Conservation (phyloP, 1,140 invertebrate genomes). For the Ostrea denselamellosa region DNA sequence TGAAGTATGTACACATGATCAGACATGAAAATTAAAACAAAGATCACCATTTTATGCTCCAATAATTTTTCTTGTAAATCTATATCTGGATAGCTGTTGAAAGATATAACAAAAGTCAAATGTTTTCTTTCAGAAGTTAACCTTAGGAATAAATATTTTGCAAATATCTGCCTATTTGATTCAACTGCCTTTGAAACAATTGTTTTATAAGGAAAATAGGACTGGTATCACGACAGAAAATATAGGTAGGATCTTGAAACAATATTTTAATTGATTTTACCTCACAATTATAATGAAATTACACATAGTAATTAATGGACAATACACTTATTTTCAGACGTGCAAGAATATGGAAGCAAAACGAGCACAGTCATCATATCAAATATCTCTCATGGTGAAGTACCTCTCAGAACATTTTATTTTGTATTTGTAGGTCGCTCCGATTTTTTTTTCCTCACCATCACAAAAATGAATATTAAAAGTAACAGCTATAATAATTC, state of each 20-base stretch:
- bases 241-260: not conserved
- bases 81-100: not conserved
- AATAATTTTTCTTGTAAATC: not conserved
- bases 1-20: no score
- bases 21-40: no score
- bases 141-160: not conserved
- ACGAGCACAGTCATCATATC: not conserved
- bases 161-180: not conserved
- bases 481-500: not conserved
- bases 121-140: not conserved
- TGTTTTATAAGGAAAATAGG: not conserved
- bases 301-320: not conserved
- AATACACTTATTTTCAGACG: not conserved
- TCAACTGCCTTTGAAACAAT: not conserved
- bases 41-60: no score
- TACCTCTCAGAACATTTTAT: not conserved
- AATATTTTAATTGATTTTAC: not conserved
- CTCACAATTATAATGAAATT: not conserved
- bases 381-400: not conserved
- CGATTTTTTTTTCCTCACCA: no score
- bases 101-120: not conserved
- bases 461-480: not conserved
- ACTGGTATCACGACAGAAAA: not conserved
- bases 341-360: not conserved
- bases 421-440: no score